Evolutionary conservation across 2,888 invertebrate genomes (phyloP).

Genomic region (Apodemia duryi): DNA sequence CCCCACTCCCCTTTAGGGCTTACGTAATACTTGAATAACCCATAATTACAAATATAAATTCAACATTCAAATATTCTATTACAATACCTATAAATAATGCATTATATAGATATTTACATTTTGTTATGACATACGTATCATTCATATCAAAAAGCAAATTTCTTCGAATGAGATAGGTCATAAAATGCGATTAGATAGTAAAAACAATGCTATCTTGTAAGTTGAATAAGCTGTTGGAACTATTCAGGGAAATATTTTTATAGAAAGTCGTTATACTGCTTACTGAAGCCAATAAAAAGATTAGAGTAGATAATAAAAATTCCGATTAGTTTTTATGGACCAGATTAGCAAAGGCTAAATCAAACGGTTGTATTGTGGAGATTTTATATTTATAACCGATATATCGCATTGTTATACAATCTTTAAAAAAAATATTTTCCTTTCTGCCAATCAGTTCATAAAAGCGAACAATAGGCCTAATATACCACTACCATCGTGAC

Average conservation of each 20-base stretch:
- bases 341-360: background rate
- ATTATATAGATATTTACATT: conserved; percentile 6
- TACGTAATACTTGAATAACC: too few species aligned
- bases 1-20: too few species aligned
- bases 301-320: background rate
- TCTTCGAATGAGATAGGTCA: conserved; percentile 1
- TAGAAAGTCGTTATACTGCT: background rate
- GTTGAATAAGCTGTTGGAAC: background rate
- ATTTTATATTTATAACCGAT: background rate
- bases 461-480: too few species aligned
- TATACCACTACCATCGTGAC: too few species aligned
- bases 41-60: too few species aligned
- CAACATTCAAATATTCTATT: background rate
- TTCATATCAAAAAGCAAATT: conserved; percentile 13
- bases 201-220: conserved; percentile 8
- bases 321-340: background rate
- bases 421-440: too few species aligned
- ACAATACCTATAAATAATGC: background rate
- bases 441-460: too few species aligned
- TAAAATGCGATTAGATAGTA: conserved; percentile 5
- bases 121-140: background rate
- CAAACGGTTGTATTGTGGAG: background rate
- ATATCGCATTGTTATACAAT: too few species aligned
- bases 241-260: background rate
- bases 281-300: background rate